A percentile compares a stretch with the other conserved stretches of the same genome.
Conservation (phyloP, 2,113 vertebrate species). For the Phoenicopterus ruber region DNA sequence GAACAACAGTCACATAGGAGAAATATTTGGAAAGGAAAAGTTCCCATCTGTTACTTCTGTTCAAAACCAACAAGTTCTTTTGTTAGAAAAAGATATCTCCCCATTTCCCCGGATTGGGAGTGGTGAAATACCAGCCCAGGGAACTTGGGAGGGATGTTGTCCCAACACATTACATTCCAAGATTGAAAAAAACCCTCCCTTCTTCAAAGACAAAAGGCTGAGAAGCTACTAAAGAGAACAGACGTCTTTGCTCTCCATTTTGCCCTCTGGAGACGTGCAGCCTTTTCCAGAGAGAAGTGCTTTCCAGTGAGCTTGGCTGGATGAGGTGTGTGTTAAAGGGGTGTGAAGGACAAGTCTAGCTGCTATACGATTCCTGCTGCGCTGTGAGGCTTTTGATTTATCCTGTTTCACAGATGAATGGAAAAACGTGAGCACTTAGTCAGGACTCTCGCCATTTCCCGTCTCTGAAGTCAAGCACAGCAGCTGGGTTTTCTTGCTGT, state of each 20-base stretch:
- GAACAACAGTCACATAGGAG: not conserved
- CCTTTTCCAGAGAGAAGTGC: not conserved
- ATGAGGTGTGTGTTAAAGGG: not conserved
- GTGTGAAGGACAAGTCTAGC: not conserved
- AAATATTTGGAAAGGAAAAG: slow-evolving; percentile 39
- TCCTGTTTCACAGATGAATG: not conserved
- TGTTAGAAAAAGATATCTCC: not conserved
- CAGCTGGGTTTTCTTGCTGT: not conserved
- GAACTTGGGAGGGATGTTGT: not conserved
- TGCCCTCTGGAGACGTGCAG: not conserved
- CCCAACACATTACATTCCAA: not conserved
- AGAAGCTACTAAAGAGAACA: not conserved
- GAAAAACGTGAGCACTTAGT: not conserved
- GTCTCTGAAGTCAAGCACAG: not conserved
- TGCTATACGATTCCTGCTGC: not conserved
- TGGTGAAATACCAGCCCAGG: not conserved
- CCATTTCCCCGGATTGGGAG: not conserved
- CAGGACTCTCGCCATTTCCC: rapidly evolving
- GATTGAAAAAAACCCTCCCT: not conserved
- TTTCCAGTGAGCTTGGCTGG: not conserved
- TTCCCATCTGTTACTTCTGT: slow-evolving; percentile 24
- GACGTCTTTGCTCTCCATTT: not conserved
- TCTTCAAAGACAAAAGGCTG: not conserved
- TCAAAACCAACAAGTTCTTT: not conserved
- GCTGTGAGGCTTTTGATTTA: not conserved